Percentiles rank a stretch among this genome's conserved stretches.
phyloP scores from a whole-genome alignment of 2,888 invertebrate species.

The Andrena flavipes region DNA sequence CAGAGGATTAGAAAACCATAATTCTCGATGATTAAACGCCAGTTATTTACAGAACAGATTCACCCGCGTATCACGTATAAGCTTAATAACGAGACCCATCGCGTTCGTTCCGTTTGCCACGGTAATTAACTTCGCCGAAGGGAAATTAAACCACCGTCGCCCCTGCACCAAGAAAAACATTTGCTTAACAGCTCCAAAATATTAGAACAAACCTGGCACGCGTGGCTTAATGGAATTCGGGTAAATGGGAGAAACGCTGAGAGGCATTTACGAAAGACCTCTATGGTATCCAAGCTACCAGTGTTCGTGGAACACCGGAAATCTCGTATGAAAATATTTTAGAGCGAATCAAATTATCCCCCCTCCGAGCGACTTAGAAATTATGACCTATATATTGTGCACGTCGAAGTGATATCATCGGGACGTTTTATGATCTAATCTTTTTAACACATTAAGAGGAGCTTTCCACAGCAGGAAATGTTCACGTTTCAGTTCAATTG shows the following conservation, averaged over 20 bases:
- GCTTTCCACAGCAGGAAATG: too few species aligned
- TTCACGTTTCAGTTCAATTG: not conserved
- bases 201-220: not conserved
- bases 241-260: not conserved
- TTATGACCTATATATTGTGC: too few species aligned
- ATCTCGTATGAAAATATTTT: not conserved
- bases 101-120: slow-evolving; percentile 29
- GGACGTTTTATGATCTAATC: too few species aligned
- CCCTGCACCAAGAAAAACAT: slow-evolving; percentile 20
- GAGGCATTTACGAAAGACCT: not conserved
- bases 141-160: slow-evolving; percentile 23
- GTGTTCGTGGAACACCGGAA: not conserved
- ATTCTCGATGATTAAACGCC: slow-evolving; percentile 62
- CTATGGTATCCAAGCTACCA: not conserved
- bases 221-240: slow-evolving; percentile 22
- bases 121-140: slow-evolving; percentile 34
- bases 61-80: slow-evolving; percentile 6
- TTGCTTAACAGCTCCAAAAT: slow-evolving; percentile 19
- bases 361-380: too few species aligned
- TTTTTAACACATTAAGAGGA: too few species aligned
- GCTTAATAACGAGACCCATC: slow-evolving; percentile 29
- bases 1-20: slow-evolving; percentile 67
- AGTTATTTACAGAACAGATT: slow-evolving; percentile 51
- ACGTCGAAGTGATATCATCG: too few species aligned
- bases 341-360: too few species aligned